These are phyloP conservation scores for Leptinotarsa tumamoca DNA, from an alignment of 2,888 invertebrate species.

Conservation along the genomic window DNA sequence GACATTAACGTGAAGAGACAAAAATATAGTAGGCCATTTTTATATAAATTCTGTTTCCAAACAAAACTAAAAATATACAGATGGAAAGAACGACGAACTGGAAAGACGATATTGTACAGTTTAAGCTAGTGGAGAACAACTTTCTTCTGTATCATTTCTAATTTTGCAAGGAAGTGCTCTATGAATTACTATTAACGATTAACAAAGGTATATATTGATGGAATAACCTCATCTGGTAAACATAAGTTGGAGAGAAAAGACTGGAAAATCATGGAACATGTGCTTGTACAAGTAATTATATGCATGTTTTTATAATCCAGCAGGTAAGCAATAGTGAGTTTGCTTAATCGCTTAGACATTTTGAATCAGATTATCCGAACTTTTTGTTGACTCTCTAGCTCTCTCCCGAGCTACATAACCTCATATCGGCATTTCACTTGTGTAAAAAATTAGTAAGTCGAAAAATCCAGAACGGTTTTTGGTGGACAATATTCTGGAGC, in stretches of 20 bases:
- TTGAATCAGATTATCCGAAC: too few relatives aligned
- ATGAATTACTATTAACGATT: conserved; percentile 52
- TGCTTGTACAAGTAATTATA: too few relatives aligned
- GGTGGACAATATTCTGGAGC: too few relatives aligned
- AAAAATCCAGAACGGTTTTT: too few relatives aligned
- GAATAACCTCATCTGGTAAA: conserved; percentile 23
- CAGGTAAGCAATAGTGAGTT: too few relatives aligned
- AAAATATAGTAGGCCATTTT: conserved; percentile 60
- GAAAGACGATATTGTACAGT: conserved; percentile 15
- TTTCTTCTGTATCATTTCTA: conserved; percentile 37
- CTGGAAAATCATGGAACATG: too few relatives aligned
- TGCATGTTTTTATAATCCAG: too few relatives aligned
- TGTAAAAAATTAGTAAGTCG: too few relatives aligned
- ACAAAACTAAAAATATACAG: conserved; percentile 44
- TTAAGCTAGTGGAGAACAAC: conserved; percentile 1
- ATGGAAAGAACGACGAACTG: conserved; percentile 7
- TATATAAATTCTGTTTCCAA: conserved; percentile 38
- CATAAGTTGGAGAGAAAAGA: conserved; percentile 34
- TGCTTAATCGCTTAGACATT: too few relatives aligned
- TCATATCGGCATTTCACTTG: too few relatives aligned
- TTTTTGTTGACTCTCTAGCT: too few relatives aligned
- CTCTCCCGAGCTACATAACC: too few relatives aligned
- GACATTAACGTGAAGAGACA: conserved; percentile 56
- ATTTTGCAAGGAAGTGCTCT: conserved; percentile 46
- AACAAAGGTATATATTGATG: conserved; percentile 52